Evolutionary conservation across 2,113 vertebrate genomes (phyloP), one percentile per base, ranked within the genome.

Genomic region (Hyla sarda): DNA sequence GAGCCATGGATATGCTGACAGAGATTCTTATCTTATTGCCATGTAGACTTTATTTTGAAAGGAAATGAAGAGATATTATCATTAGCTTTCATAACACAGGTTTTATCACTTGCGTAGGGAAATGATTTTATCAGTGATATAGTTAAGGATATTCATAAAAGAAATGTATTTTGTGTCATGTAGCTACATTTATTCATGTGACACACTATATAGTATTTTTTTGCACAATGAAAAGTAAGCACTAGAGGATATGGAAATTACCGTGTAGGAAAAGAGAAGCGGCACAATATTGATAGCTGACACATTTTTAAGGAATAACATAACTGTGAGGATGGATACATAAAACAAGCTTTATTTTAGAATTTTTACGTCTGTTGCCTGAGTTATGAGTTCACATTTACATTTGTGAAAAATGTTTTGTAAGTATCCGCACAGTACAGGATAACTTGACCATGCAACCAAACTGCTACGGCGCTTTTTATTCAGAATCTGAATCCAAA

Each of bases 31-130:
- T 5, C 8, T 72, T 72, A 72, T 41, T 72, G 69, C 69, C 69
- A 72, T 21, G 34, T 41, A 73, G 34, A 41, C 30, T 72, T 23
- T 72, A 72, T 72, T 41, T 41, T 73, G 37, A 45, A 73, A 73
- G 72, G 37, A 48, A 74, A 74, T 74, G 21, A 45, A 47, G 72
- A 1, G 23, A 74, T 74, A 47, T 74, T n/a, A 45, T 47, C 72
- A 47, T 74, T 74, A 48, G 41, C 41, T 74, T 74, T 74, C 41
- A 74, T 74, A 74, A 74, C 17, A 74, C 41, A 45, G 72, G 23
- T n/a, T 41, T 73, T 73, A 73, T 73, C 71, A 45, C 37, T 45
- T n/a, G 34, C 71, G 48, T 47, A 74, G 41, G 23, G 72, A 48
- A 48, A 47, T 47, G 37, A 47, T 74, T 74, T 12, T 25, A 48